Evolutionary conservation across 2,888 invertebrate genomes (phyloP), one percentile per base, ranked within the genome.

Genomic region (Theretra japonica): DNA sequence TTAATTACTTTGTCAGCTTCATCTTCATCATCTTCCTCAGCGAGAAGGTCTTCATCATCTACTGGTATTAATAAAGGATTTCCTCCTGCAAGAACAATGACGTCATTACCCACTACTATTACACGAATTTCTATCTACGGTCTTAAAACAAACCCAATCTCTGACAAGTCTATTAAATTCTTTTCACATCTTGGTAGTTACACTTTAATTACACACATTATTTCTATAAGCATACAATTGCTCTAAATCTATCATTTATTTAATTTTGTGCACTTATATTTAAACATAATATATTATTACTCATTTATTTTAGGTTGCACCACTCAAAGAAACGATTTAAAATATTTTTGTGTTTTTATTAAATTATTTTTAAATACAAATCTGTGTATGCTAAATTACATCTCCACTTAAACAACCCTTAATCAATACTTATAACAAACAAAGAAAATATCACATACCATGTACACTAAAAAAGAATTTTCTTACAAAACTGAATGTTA

Each of bases 11-110:
- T 98, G 86, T 98, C 98, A 83, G 97, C 97, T 82, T 98, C 98
- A 74, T 99, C 98, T 77, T 99, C 99, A 72, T 98, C 98, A 75
- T 98, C 98, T 82, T 97, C 96, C 79, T 96, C 96, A 58, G 95
- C 96, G 74, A 96, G 84, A 79, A 97, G 95, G 74, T 96, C 96
- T 68, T 96, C 96, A 76, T 96, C 96, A 78, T 96, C 96, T 7
- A 95, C 94, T 60, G 95, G 95, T 56, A 89, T 84, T 69, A 95
- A 77, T 68, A 95, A 80, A 59, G 91, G 88, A 75, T 94, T 94
- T 4, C 94, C 94, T 73, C 94, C 95, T 95, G 77, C 53, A 87
- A 86, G 50, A 33, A 48, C 21, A n/a, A 21, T 25, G 19, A 17
- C 21, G 17, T 17, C 68, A 11, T 68, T 48, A 25, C 7, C 19